These are phyloP conservation scores for Amblyjoppa fuscipennis DNA, from an alignment of 2,888 invertebrate genomes.

Conservation along the genomic window DNA sequence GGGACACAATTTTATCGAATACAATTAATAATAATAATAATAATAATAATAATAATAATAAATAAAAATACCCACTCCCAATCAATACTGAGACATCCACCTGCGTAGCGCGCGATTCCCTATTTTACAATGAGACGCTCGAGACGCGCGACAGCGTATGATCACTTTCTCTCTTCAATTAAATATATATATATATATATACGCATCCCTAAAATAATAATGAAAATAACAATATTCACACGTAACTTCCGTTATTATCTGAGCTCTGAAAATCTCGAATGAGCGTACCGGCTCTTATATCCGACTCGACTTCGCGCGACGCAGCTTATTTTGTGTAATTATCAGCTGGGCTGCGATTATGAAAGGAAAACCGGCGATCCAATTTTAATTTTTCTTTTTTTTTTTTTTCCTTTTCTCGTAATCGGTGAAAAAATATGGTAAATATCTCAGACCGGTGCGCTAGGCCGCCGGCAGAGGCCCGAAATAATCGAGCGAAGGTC, in stretches of 20 bases:
- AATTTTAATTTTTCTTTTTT: not conserved
- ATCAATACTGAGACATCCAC: slow-evolving; percentile 5
- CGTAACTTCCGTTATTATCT: slow-evolving; percentile 30
- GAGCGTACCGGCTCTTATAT: slow-evolving; percentile 27
- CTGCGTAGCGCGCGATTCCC: slow-evolving; percentile 1
- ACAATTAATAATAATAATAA: not conserved
- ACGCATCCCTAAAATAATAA: slow-evolving; percentile 26
- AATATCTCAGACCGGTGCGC: slow-evolving; percentile 79
- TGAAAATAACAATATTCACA: slow-evolving; percentile 44
- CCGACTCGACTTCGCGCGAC: slow-evolving; percentile 3
- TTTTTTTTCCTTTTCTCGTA: not conserved
- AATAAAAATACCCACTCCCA: not conserved
- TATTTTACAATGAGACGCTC: slow-evolving; percentile 46
- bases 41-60: not conserved
- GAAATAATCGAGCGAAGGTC: slow-evolving; percentile 78
- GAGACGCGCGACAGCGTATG: slow-evolving; percentile 28
- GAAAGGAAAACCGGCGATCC: not conserved
- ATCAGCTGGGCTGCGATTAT: not conserved
- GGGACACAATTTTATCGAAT: not conserved
- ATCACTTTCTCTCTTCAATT: slow-evolving; percentile 31
- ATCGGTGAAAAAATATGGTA: slow-evolving; percentile 58
- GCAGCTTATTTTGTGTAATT: slow-evolving; percentile 1
- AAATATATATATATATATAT: slow-evolving; percentile 34
- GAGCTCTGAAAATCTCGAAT: slow-evolving; percentile 41
- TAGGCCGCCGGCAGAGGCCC: slow-evolving; percentile 80